Evolutionary conservation across 2,113 vertebrate species (phyloP).

Genomic region (Lepus europaeus): DNA sequence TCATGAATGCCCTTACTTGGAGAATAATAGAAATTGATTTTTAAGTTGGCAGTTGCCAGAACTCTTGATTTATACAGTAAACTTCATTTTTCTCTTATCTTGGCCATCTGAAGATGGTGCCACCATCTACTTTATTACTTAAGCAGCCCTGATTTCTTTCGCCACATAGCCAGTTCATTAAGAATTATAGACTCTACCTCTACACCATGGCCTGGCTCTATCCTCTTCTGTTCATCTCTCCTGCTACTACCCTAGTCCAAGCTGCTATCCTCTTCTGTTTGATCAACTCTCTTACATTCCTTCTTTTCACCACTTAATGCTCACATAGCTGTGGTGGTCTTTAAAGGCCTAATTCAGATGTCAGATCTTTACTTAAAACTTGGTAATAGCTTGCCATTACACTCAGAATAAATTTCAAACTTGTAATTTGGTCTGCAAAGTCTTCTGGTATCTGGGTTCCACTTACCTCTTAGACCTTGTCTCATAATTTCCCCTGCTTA

Average conservation of each 20-base stretch:
- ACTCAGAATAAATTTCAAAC: not conserved
- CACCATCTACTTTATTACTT: not conserved
- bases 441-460: not conserved
- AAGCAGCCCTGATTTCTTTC: not conserved
- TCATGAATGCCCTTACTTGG: constrained; percentile 16
- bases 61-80: not conserved
- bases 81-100: not conserved
- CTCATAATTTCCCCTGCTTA: not conserved
- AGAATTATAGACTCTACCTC: not conserved
- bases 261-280: not conserved
- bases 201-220: not conserved
- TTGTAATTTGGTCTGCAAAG: not conserved
- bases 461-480: not conserved
- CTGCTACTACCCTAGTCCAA: not conserved
- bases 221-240: not conserved
- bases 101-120: not conserved
- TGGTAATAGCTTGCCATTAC: not conserved
- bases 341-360: not conserved
- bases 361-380: not conserved
- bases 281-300: not conserved
- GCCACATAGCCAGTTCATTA: not conserved
- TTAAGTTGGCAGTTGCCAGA: not conserved
- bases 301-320: not conserved
- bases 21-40: constrained; percentile 32
- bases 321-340: not conserved